phyloP scores from a whole-genome alignment of 1,140 invertebrate species.

The Eriocheir sinensis region DNA sequence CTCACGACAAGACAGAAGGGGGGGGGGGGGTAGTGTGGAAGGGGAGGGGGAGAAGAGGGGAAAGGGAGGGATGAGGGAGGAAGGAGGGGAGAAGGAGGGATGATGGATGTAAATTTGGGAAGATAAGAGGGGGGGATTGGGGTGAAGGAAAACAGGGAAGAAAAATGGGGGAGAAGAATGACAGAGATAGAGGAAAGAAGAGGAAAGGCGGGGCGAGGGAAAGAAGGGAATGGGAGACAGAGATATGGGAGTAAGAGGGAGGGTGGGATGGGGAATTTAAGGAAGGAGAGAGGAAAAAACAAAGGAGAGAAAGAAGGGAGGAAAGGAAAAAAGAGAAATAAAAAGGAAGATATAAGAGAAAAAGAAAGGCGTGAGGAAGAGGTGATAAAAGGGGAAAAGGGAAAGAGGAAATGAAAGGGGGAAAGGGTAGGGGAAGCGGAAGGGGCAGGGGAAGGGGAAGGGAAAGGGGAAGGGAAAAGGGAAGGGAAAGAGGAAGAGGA shows the following conservation, averaged over 20 bases:
- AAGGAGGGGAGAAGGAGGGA: background rate
- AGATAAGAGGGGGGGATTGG: background rate
- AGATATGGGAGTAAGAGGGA: too few species aligned
- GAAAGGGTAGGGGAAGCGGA: background rate
- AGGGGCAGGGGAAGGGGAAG: background rate
- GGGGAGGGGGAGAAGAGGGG: background rate
- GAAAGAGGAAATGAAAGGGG: background rate
- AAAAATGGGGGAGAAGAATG: background rate
- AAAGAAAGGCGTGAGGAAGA: background rate
- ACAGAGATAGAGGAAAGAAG: background rate
- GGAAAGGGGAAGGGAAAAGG: background rate
- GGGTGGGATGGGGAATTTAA: background rate
- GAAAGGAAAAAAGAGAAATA: background rate
- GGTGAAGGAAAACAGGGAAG: background rate
- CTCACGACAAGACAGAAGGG: background rate
- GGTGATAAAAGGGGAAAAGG: background rate
- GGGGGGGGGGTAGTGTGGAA: background rate
- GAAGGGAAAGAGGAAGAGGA: background rate
- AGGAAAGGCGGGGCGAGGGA: background rate
- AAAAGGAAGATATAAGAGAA: background rate
- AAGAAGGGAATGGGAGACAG: background rate
- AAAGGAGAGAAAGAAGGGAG: background rate
- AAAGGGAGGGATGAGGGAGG: background rate
- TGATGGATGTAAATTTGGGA: background rate
- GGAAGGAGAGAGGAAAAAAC: background rate